Percentiles rank a stretch among this genome's conserved stretches.
These are phyloP conservation scores for Megaceryle torquata DNA, from an alignment of 2,113 vertebrate species.

Conservation along the genomic window DNA sequence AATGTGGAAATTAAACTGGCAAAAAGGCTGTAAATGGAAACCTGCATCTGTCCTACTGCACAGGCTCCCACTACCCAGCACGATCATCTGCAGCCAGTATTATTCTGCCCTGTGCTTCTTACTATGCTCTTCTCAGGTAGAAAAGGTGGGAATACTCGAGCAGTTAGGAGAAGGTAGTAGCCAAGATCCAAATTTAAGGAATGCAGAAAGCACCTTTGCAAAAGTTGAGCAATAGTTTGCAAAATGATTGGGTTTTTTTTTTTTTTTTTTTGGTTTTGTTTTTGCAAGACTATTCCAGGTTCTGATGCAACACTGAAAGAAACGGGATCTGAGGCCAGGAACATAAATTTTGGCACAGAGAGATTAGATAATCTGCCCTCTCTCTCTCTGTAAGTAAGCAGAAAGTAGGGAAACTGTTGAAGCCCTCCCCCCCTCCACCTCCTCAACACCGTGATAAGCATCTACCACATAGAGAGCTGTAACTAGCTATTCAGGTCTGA, in stretches of 20 bases:
- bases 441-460: not conserved
- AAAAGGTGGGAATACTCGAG: not conserved
- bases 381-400: not conserved
- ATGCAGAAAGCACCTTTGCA: not conserved
- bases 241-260: too few species aligned
- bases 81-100: not conserved
- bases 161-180: not conserved
- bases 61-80: fast-evolving
- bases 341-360: not conserved
- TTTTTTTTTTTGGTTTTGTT: too few species aligned
- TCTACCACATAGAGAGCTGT: conserved; percentile 37
- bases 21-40: not conserved
- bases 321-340: not conserved
- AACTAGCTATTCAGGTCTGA: conserved; percentile 33
- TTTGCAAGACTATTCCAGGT: not conserved
- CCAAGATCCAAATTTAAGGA: not conserved
- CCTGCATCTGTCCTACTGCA: too few species aligned
- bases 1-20: fast-evolving
- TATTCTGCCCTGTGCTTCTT: not conserved
- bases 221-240: not conserved
- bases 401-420: conserved; percentile 62
- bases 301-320: not conserved
- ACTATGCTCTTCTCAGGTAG: too few species aligned
- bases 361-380: not conserved
- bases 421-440: not conserved